These are phyloP conservation scores for Choloepus didactylus DNA, from an alignment of 2,797 vertebrate genomes.

Conservation along the genomic window DNA sequence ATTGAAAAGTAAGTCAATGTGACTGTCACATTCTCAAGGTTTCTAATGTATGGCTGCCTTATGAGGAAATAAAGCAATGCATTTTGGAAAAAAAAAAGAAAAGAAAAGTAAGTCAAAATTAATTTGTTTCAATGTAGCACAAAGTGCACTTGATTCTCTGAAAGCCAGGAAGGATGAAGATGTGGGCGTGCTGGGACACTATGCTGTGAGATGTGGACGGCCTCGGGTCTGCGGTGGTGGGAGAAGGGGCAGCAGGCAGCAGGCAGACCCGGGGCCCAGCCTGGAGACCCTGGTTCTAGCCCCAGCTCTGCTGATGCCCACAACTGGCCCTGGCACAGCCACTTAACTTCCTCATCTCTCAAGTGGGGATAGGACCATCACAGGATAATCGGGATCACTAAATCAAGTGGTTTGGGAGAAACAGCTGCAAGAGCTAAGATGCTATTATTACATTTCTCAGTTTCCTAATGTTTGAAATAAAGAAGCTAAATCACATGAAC, in stretches of 20 bases:
- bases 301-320: neutral
- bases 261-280: neutral
- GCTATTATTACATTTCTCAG: neutral
- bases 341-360: neutral
- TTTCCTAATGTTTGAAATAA: neutral
- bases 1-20: no score
- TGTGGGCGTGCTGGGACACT: neutral
- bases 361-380: neutral
- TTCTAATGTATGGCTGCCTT: no score
- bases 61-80: no score
- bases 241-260: neutral
- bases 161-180: neutral
- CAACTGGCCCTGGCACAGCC: neutral
- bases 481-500: neutral
- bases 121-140: neutral
- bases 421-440: neutral
- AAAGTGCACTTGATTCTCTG: neutral
- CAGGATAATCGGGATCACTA: neutral
- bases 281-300: rapidly evolving
- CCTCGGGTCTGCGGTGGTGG: neutral
- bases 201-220: rapidly evolving
- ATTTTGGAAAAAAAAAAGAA: no score
- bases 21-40: no score
- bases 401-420: neutral
- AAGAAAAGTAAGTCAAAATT: neutral